Conservation (phyloP, 1,140 invertebrate species). For the Tribolium madens region DNA sequence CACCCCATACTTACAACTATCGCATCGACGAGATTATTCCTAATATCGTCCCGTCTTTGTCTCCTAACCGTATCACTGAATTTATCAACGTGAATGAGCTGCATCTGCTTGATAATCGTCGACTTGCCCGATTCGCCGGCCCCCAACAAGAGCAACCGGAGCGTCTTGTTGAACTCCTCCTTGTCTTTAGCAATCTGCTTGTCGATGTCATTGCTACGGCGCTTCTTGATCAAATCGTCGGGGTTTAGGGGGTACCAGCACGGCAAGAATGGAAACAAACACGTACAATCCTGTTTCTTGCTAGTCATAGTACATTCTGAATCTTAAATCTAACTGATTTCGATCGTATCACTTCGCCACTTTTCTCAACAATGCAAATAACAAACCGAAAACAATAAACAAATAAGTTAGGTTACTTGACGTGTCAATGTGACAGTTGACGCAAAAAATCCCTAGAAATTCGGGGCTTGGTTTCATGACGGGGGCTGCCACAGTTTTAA, state of each 20-base stretch:
- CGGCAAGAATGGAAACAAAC: slow-evolving; percentile 46
- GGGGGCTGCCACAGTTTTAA: background rate
- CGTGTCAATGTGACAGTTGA: background rate
- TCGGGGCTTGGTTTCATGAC: no score
- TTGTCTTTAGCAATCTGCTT: slow-evolving; percentile 37
- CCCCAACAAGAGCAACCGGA: slow-evolving; percentile 72
- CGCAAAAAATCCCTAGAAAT: background rate
- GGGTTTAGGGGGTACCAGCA: slow-evolving; percentile 36
- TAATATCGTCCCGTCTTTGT: slow-evolving; percentile 45
- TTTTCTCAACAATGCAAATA: no score
- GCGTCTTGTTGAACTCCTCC: slow-evolving; percentile 36
- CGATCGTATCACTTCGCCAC: background rate
- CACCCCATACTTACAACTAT: slow-evolving; percentile 77
- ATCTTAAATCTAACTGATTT: background rate
- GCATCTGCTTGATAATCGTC: slow-evolving; percentile 92
- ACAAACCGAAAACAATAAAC: slow-evolving; percentile 17
- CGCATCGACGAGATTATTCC: slow-evolving; percentile 62
- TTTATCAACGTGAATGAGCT: slow-evolving; percentile 91
- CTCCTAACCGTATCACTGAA: slow-evolving; percentile 77
- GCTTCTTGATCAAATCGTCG: slow-evolving; percentile 41
- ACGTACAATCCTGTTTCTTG: slow-evolving; percentile 42
- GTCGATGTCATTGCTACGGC: slow-evolving; percentile 47
- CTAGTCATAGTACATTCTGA: slow-evolving; percentile 48
- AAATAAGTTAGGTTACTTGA: slow-evolving; percentile 22
- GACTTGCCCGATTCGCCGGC: slow-evolving; percentile 98